Percentiles rank a stretch among this genome's conserved stretches.
Conservation (phyloP, 2,113 vertebrate genomes). For the Rhinolophus ferrumequinum region DNA sequence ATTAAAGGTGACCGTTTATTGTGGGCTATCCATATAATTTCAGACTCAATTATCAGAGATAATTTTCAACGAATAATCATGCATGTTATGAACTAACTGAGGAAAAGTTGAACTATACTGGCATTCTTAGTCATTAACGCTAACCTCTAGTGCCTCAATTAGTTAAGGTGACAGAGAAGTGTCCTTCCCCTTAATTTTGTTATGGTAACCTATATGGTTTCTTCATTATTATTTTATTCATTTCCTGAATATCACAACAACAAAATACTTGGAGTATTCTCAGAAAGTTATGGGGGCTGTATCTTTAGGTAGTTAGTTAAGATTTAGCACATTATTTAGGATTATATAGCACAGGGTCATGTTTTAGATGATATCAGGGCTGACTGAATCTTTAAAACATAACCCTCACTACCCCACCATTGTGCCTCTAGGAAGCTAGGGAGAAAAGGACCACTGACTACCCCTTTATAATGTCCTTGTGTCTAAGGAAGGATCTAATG, state of each 20-base stretch:
- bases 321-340: background rate
- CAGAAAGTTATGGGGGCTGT: background rate
- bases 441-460: background rate
- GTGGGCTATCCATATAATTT: slow-evolving; percentile 44
- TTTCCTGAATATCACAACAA: slow-evolving; percentile 70
- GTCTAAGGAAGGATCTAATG: background rate
- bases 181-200: slow-evolving; percentile 61
- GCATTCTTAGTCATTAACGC: slow-evolving; percentile 81
- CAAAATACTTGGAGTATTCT: background rate
- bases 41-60: slow-evolving; percentile 73
- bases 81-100: slow-evolving; percentile 69
- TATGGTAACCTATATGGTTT: slow-evolving; percentile 32
- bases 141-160: slow-evolving; percentile 81
- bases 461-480: background rate
- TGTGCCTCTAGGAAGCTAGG: background rate
- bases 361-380: background rate
- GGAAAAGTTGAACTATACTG: slow-evolving; percentile 74
- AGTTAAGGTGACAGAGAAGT: slow-evolving; percentile 79
- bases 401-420: background rate
- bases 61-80: slow-evolving; percentile 78
- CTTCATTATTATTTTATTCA: slow-evolving; percentile 64
- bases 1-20: slow-evolving; percentile 78
- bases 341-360: background rate
- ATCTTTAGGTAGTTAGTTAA: background rate
- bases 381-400: background rate